Percentiles rank a stretch among this genome's conserved stretches.
These are phyloP conservation scores for Heliopora coerulea DNA, from an alignment of 92 coral and sea anemone species.

Conservation along the genomic window DNA sequence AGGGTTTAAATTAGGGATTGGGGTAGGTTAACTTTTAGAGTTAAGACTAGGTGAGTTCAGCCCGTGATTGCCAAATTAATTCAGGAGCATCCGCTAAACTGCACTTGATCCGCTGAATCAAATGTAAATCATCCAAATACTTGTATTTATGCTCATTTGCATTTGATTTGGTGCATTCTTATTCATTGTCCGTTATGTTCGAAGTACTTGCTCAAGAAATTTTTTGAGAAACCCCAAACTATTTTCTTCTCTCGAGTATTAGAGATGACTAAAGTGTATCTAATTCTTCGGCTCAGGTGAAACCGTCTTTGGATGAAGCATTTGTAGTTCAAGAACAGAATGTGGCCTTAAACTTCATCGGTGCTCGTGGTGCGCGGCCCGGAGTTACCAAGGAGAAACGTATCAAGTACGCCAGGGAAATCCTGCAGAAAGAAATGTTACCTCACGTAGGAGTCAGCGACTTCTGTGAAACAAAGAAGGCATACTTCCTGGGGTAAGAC, in stretches of 20 bases:
- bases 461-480: conserved; percentile 98
- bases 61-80: too few relatives aligned
- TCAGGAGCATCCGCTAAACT: too few relatives aligned
- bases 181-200: too few relatives aligned
- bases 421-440: conserved; percentile 95
- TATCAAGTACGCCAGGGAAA: conserved; percentile 92
- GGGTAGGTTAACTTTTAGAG: too few relatives aligned
- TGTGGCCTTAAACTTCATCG: conserved; percentile 95
- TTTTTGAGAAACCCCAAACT: background rate
- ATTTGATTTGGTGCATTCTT: too few relatives aligned
- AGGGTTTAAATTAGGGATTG: too few relatives aligned
- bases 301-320: conserved; percentile 97
- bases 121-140: too few relatives aligned
- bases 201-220: too few relatives aligned
- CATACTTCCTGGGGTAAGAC: conserved; percentile 93
- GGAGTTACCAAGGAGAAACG: conserved; percentile 97
- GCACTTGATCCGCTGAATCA: too few relatives aligned
- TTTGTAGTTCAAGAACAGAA: conserved; percentile 98
- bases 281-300: conserved; percentile 58
- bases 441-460: conserved; percentile 99
- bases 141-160: too few relatives aligned
- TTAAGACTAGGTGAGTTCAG: too few relatives aligned
- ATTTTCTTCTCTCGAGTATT: background rate
- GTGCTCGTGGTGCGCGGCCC: conserved; percentile 97
- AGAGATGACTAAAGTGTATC: background rate